Conservation (phyloP, 1,140 invertebrate genomes). For the Apis cerana region DNA sequence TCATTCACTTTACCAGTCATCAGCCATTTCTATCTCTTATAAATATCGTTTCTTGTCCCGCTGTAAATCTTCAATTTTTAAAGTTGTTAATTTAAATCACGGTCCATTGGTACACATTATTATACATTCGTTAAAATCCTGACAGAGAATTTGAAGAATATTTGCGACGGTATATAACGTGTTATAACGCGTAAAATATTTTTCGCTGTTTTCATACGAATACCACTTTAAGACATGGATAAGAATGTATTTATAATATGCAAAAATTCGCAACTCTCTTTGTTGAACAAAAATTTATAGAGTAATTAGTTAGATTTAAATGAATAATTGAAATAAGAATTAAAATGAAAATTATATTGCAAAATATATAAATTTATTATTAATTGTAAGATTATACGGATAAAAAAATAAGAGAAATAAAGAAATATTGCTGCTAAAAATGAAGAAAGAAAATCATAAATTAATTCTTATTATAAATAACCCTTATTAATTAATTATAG, state of each 20-base stretch:
- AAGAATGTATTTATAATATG: background rate
- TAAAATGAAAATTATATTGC: too few species aligned
- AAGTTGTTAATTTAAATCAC: constrained; percentile 36
- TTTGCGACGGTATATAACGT: background rate
- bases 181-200: constrained; percentile 16
- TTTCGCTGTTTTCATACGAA: background rate
- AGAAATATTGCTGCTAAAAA: too few species aligned
- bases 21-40: constrained; percentile 33
- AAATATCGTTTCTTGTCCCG: constrained; percentile 17
- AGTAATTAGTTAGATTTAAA: background rate
- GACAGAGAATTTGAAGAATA: constrained; percentile 30
- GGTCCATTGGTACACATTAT: background rate
- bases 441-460: too few species aligned
- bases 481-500: too few species aligned
- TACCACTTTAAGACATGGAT: constrained; percentile 25
- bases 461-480: too few species aligned
- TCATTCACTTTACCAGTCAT: constrained; percentile 31
- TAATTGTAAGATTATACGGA: too few species aligned
- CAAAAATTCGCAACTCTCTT: background rate
- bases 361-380: too few species aligned
- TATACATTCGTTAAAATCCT: constrained; percentile 10
- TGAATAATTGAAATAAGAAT: too few species aligned
- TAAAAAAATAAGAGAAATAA: too few species aligned
- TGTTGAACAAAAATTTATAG: background rate
- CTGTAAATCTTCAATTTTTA: constrained; percentile 25